These are phyloP conservation scores for Bombus pascuorum DNA, from an alignment of 1,140 invertebrate species.

Conservation along the genomic window DNA sequence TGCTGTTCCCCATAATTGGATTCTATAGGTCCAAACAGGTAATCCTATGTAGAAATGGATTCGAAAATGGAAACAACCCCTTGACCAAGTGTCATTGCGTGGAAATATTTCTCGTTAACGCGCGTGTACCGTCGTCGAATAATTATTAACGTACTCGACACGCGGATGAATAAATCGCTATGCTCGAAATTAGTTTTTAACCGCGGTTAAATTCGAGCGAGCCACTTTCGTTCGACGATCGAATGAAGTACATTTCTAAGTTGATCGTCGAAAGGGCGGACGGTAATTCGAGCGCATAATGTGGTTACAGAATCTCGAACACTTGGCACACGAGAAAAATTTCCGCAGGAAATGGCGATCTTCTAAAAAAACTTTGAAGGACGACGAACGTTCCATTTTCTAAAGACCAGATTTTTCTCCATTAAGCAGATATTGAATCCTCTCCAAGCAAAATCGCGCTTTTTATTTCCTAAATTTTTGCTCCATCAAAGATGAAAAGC, in stretches of 20 bases:
- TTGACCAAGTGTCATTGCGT: background rate
- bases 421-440: no score
- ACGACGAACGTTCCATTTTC: no score
- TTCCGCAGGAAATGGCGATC: background rate
- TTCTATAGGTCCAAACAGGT: no score
- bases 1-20: no score
- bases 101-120: background rate
- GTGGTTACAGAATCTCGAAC: constrained; percentile 14
- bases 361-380: no score
- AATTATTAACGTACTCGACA: background rate
- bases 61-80: background rate
- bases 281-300: constrained; percentile 28
- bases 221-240: background rate
- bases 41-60: background rate
- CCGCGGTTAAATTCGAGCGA: background rate
- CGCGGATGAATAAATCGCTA: background rate
- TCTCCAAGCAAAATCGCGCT: no score
- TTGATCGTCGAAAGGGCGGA: background rate
- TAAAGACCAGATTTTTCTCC: no score
- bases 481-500: no score
- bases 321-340: constrained; percentile 12
- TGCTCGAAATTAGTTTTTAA: constrained; percentile 33
- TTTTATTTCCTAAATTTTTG: no score
- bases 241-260: constrained; percentile 17
- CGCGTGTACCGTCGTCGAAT: background rate